Evolutionary conservation across 1,140 invertebrate genomes (phyloP).

Genomic region (Cephus cinctus): DNA sequence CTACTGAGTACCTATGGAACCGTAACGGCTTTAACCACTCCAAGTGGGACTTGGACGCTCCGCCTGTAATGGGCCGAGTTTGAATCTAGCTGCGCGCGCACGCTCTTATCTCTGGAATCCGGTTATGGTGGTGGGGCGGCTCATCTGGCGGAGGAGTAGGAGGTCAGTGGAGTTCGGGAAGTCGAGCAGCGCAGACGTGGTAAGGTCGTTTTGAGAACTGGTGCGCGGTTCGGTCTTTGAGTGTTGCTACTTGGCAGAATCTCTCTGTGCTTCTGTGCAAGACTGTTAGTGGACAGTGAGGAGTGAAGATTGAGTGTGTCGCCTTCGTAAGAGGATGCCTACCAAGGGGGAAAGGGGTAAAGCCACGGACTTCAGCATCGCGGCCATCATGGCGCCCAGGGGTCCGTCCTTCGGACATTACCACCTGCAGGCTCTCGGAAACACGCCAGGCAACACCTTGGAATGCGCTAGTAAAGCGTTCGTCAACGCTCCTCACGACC

Average conservation of each 20-base stretch:
- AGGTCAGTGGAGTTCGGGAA: slow-evolving; percentile 55
- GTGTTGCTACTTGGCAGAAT: no score
- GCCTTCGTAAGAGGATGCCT: slow-evolving; percentile 54
- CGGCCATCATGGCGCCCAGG: slow-evolving; percentile 64
- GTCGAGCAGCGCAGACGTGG: slow-evolving; percentile 57
- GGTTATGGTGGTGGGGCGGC: slow-evolving; percentile 32
- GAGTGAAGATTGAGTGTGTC: slow-evolving; percentile 31
- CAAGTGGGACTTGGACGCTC: slow-evolving; percentile 29
- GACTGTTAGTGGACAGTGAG: no score
- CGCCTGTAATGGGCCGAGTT: no score
- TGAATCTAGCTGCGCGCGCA: slow-evolving; percentile 5
- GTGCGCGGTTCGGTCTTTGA: no score
- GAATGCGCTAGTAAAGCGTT: slow-evolving; percentile 45
- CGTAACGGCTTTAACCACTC: no score
- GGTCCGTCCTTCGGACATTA: slow-evolving; percentile 55
- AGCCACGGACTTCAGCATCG: slow-evolving; percentile 67
- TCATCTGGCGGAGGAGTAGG: slow-evolving; percentile 48
- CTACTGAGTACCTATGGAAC: no score
- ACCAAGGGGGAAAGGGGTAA: slow-evolving; percentile 54
- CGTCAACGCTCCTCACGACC: slow-evolving; percentile 39
- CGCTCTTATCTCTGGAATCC: neutral
- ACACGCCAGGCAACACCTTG: slow-evolving; percentile 28
- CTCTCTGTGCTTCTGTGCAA: no score
- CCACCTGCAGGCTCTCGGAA: slow-evolving; percentile 47
- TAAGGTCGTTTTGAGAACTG: slow-evolving; percentile 27